phyloP scores from a whole-genome alignment of 2,888 invertebrate genomes.

The Tenthredo scrophulariae region DNA sequence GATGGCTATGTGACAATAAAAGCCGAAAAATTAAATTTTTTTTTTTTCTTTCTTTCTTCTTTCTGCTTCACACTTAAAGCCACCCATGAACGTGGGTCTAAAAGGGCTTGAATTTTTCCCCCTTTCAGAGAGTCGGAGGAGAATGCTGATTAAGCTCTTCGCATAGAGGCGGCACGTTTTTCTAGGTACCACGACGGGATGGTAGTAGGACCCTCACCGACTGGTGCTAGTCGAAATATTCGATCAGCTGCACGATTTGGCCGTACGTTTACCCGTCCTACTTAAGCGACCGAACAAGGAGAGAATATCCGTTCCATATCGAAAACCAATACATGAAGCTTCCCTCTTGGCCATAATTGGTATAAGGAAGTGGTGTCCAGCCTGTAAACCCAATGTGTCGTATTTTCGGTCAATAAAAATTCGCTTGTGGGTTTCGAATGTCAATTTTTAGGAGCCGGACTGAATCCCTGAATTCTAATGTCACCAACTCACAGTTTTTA shows the following conservation, averaged over 20 bases:
- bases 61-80: neutral
- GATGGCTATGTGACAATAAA: neutral
- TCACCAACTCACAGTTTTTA: no score
- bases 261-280: conserved; percentile 6
- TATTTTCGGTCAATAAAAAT: neutral
- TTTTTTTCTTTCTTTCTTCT: neutral
- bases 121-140: neutral
- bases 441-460: neutral
- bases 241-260: conserved; percentile 18
- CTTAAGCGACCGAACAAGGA: conserved; percentile 13
- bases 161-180: conserved; percentile 13
- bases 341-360: conserved; percentile 1
- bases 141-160: conserved; percentile 24
- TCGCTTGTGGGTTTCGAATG: neutral
- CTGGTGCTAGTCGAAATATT: conserved; percentile 20
- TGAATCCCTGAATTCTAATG: no score
- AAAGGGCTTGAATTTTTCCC: neutral
- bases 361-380: neutral
- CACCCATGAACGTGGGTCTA: neutral
- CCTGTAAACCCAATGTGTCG: neutral
- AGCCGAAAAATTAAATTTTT: neutral
- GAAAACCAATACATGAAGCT: conserved; percentile 32
- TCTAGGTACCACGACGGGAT: neutral
- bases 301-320: conserved; percentile 16
- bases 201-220: neutral